Conservation (phyloP, 1,140 invertebrate species). For the Anoplophora glabripennis region DNA sequence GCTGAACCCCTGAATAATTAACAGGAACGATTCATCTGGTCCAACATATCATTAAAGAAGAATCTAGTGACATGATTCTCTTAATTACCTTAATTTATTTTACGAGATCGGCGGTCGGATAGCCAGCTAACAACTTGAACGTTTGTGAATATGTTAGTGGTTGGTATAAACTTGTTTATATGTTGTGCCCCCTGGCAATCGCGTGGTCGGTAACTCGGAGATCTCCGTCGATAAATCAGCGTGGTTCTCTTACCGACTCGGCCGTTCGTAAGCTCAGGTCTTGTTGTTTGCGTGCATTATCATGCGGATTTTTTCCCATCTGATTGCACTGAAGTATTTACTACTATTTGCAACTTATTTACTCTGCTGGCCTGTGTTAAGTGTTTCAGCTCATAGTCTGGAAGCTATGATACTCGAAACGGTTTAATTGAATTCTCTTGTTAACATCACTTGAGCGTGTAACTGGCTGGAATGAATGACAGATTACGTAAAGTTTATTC, state of each 20-base stretch:
- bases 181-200: conserved; percentile 30
- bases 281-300: conserved; percentile 23
- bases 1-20: conserved; percentile 30
- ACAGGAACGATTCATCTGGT: conserved; percentile 41
- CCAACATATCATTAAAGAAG: conserved; percentile 45
- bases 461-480: no score
- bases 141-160: conserved; percentile 36
- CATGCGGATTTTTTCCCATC: conserved; percentile 19
- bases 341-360: conserved; percentile 25
- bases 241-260: conserved; percentile 21
- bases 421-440: no score
- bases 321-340: conserved; percentile 26
- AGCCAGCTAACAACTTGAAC: conserved; percentile 3
- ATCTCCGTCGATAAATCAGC: conserved; percentile 36
- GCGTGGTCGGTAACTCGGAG: conserved; percentile 31
- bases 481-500: no score
- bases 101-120: conserved; percentile 32
- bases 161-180: conserved; percentile 37
- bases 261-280: conserved; percentile 13
- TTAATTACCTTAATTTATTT: conserved; percentile 49
- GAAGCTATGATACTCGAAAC: no score
- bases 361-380: neutral
- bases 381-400: no score
- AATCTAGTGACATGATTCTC: conserved; percentile 49
- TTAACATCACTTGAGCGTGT: no score